Evolutionary conservation across 2,797 vertebrate genomes (phyloP), one percentile per base, ranked within the genome.

Genomic region (Hippoglossus hippoglossus): DNA sequence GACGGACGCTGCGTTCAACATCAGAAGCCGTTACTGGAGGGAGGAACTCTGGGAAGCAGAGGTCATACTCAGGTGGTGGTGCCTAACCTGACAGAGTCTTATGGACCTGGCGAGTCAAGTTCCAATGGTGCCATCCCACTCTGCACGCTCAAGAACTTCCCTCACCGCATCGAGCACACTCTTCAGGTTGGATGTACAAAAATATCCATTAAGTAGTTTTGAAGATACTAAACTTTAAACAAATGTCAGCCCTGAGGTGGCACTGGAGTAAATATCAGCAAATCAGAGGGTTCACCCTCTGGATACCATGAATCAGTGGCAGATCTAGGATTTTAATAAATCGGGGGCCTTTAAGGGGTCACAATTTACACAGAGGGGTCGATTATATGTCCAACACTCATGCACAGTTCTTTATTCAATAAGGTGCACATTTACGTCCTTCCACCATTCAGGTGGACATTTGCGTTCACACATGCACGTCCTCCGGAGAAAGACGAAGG

Each of bases 131-230:
- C 78, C n/a, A 74, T 96, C 59, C 96, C 96, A 0, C 67, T 94
- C 58, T 98, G 97, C 75, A 98, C 96, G 0, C 77, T 97, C 44
- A 94, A 94, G 73, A 82, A 95, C 92, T 96, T 96, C 68, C 97
- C 97, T 49, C 85, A 89, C 77, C 91, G 92, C 57, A 95, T 94
- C 6, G 94, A 96, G 85, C 96, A 98, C 85, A 96, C 96, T 0
- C 80, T 98, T 49, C 96, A 98, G 96, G 97, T 97, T 74, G 78
- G 41, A 22, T 16, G 44, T 46, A 3, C 5, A 46, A 5, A 16
- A 6, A 15, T 46, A 46, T 18, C 41, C 47, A 49, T 49, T 15
- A 8, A 49, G 19, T 21, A 10, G 18, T 49, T 49, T 9, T 21
- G 7, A 49, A 53, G 22, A 21, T 57, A 63, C 61, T 61, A n/a